Evolutionary conservation across 2,888 invertebrate genomes (phyloP).

Genomic region (Cyaniris semiargus): DNA sequence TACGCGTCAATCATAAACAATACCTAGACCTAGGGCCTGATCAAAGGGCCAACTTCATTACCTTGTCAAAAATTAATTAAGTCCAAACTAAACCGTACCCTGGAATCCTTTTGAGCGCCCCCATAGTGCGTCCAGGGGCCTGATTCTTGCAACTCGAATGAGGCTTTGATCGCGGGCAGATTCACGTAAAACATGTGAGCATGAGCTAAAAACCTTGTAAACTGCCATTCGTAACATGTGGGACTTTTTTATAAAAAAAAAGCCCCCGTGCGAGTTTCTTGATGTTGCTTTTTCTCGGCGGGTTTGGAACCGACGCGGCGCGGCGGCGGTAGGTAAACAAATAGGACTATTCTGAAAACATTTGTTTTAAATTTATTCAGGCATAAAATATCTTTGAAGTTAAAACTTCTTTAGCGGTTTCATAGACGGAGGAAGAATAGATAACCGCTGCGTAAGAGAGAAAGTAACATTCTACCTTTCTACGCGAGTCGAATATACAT

Average conservation of each 20-base stretch:
- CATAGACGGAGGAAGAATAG: background rate
- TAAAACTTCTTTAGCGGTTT: background rate
- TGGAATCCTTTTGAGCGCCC: conserved; percentile 18
- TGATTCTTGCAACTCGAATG: background rate
- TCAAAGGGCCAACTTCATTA: conserved; percentile 25
- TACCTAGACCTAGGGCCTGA: background rate
- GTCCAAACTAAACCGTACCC: background rate
- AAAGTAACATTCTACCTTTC: too few species aligned
- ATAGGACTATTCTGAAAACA: too few species aligned
- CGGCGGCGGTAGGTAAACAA: too few species aligned
- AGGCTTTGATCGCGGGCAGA: background rate
- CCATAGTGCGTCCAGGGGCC: background rate
- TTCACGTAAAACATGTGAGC: too few species aligned
- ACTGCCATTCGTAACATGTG: too few species aligned
- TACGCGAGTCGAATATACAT: background rate
- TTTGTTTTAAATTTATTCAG: too few species aligned
- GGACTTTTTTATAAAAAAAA: too few species aligned
- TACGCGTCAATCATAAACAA: conserved; percentile 6
- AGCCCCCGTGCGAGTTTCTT: too few species aligned
- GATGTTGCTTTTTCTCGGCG: too few species aligned
- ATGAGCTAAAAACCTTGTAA: too few species aligned
- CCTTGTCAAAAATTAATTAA: conserved; percentile 23
- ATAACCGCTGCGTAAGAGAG: background rate
- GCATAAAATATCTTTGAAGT: background rate
- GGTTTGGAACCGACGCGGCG: too few species aligned